These are phyloP conservation scores for Sula dactylatra DNA, from an alignment of 2,113 vertebrate species.

Conservation along the genomic window DNA sequence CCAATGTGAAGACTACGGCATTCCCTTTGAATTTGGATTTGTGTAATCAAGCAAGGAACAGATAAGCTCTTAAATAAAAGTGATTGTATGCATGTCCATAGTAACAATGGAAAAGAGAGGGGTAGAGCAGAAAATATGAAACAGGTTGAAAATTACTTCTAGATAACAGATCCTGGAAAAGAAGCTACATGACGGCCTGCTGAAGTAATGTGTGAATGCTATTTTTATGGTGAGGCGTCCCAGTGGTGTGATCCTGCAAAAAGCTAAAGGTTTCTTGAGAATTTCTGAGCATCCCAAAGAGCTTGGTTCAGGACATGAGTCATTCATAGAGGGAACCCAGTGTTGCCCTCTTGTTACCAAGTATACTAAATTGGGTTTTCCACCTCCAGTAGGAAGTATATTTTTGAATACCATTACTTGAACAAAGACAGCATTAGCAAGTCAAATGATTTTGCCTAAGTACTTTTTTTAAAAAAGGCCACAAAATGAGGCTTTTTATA, in stretches of 20 bases:
- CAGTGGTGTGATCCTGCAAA: background rate
- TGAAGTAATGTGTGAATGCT: background rate
- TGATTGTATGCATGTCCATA: background rate
- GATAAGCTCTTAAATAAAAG: background rate
- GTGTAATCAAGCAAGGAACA: background rate
- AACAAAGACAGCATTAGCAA: slow-evolving; percentile 30
- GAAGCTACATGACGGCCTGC: background rate
- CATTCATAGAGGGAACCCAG: background rate
- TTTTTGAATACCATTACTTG: slow-evolving; percentile 1
- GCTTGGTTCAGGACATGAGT: background rate
- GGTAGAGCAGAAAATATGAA: background rate
- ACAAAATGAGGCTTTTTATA: background rate
- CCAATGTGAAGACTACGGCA: background rate
- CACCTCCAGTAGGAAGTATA: background rate
- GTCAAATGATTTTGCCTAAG: background rate
- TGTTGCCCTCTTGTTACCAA: background rate
- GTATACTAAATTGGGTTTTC: background rate
- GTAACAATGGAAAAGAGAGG: background rate
- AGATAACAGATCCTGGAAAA: background rate
- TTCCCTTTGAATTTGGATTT: background rate
- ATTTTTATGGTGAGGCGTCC: background rate
- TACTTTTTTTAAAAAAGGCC: background rate
- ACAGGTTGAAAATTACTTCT: background rate
- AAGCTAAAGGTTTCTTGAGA: background rate
- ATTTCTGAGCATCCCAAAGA: background rate